A percentile compares a stretch with the other conserved stretches of the same genome.
phyloP scores from a whole-genome alignment of 2,888 invertebrate species.

The Aleiodes alternator region DNA sequence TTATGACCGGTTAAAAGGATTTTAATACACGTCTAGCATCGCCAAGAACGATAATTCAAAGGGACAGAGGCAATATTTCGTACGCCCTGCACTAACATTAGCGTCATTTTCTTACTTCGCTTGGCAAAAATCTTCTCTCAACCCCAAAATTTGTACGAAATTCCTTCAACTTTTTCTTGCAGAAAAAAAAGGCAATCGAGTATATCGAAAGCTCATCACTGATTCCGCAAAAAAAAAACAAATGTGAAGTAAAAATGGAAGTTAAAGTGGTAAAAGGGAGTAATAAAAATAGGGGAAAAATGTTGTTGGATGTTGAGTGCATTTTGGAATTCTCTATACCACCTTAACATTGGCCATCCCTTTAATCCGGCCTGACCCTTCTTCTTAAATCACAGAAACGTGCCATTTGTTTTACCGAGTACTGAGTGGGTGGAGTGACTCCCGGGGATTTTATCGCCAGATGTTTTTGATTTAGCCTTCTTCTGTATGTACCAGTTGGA shows the following conservation, averaged over 20 bases:
- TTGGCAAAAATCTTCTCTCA: slow-evolving; percentile 19
- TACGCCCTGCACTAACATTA: slow-evolving; percentile 9
- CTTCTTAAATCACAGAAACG: slow-evolving; percentile 53
- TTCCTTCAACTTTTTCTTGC: too few species aligned
- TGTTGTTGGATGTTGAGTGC: slow-evolving; percentile 31
- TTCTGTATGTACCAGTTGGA: not conserved
- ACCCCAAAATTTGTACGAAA: not conserved
- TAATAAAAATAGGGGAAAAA: slow-evolving; percentile 13
- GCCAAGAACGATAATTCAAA: slow-evolving; percentile 63
- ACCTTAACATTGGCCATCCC: slow-evolving; percentile 11
- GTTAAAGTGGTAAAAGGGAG: not conserved
- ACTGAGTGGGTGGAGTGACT: not conserved
- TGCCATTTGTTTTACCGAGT: slow-evolving; percentile 51
- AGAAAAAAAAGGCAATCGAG: not conserved
- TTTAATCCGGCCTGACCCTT: slow-evolving; percentile 45
- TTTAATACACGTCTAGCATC: slow-evolving; percentile 66
- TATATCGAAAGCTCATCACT: not conserved
- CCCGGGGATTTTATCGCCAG: slow-evolving; percentile 52
- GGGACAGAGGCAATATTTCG: slow-evolving; percentile 61
- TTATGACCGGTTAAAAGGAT: slow-evolving; percentile 70
- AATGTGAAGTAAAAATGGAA: slow-evolving; percentile 1
- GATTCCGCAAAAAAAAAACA: not conserved
- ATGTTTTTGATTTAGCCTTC: slow-evolving; percentile 50
- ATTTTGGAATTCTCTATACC: slow-evolving; percentile 31
- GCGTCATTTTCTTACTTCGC: not conserved